Evolutionary conservation across 1,140 invertebrate genomes (phyloP).

Genomic region (Tenebrio molitor): DNA sequence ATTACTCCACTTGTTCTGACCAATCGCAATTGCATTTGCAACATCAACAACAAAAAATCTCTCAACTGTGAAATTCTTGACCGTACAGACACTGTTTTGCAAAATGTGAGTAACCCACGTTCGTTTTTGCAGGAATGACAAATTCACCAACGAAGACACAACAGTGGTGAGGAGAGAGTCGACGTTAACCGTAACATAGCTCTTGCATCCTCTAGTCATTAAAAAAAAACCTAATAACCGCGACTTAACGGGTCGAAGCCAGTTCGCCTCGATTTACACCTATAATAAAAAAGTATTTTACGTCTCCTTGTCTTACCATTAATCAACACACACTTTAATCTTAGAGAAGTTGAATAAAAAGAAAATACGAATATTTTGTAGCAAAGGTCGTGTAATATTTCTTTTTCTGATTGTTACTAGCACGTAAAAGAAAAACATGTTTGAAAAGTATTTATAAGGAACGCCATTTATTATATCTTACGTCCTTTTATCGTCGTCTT

Average conservation of each 20-base stretch:
- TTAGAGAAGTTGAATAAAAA: conserved; percentile 32
- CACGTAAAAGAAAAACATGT: conserved; percentile 11
- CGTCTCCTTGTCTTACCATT: conserved; percentile 37
- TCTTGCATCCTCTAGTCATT: conserved; percentile 32
- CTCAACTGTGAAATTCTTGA: too few species aligned
- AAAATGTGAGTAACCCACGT: too few species aligned
- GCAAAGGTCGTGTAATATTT: conserved; percentile 1
- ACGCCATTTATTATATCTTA: conserved; percentile 12
- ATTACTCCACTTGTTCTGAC: too few species aligned
- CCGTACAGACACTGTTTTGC: too few species aligned
- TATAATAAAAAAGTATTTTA: conserved; percentile 27
- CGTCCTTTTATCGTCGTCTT: conserved; percentile 9
- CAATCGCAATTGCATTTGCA: too few species aligned
- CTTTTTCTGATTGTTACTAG: neutral
- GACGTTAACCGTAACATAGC: conserved; percentile 9
- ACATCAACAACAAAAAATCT: too few species aligned
- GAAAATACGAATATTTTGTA: conserved; percentile 30
- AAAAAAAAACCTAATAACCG: conserved; percentile 12
- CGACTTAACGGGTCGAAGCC: neutral
- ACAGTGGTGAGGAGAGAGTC: conserved; percentile 31
- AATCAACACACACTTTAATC: conserved; percentile 20
- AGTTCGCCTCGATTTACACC: conserved; percentile 28
- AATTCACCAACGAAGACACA: conserved; percentile 47
- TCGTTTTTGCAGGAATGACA: conserved; percentile 45
- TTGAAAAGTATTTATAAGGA: neutral